Evolutionary conservation across 2,113 vertebrate genomes (phyloP), one percentile per base, ranked within the genome.

Genomic region (Phaethornis superciliosus): DNA sequence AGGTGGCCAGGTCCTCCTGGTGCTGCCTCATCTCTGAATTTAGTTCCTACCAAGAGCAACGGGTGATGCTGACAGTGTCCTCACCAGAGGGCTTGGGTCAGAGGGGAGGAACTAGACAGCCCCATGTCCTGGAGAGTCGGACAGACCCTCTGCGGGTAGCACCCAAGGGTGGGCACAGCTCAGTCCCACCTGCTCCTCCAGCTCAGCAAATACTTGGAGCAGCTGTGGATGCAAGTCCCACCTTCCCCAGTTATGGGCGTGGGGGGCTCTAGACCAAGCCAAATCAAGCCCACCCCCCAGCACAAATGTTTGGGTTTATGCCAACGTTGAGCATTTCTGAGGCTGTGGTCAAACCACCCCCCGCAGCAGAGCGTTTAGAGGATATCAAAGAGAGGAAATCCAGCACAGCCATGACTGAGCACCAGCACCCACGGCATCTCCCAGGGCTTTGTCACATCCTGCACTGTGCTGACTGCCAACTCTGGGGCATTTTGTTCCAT

Each of bases 21-120:
- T 99, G 98, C 96, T 99, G 98, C 91, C 97, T 97, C 97, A 99
- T 96, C 96, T 99, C 99, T 0, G 91, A 97, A 93, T 93, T 98
- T 81, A 99, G 98, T 37, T 99, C 99, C 99, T 99, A 96, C 62
- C 65, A 89, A 85, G 37, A 85, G 64, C 37, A 95, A 87, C 94
- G 6, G 87, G 91, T 0, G 10, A 78, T 51, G 89, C 40, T 3
- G 22, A 75, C 19, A 3, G 6, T 58, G 60, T 14, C 24, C 52
- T 54, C 6, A 15, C 24, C 56, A 72, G 70, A 24, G 13, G 40
- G 40, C 22, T 21, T 1, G 20, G 32, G 89, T 60, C 51, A 85
- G 68, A 76, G 37, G 35, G 23, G 47, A n/a, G 6, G 32, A 24
- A 40, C 15, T 1, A 3, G 33, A 4, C 15, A n/a, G 33, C 26